Conservation (phyloP, 2,113 vertebrate genomes). For the Riparia riparia region DNA sequence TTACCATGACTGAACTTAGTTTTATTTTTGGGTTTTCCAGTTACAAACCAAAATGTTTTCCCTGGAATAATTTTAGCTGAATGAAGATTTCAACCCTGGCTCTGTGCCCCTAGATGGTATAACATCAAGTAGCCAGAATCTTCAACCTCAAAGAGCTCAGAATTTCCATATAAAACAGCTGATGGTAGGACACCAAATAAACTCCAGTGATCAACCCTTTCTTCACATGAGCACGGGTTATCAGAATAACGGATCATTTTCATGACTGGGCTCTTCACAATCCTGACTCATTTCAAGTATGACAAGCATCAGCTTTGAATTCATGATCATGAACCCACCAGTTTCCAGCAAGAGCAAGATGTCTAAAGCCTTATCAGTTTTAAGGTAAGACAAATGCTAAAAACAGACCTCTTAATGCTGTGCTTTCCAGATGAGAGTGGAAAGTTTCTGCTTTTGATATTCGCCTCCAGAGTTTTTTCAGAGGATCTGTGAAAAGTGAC, state of each 20-base stretch:
- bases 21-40: not conserved
- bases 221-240: not conserved
- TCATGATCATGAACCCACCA: not conserved
- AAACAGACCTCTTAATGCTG: not conserved
- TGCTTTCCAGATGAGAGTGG: not conserved
- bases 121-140: not conserved
- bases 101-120: not conserved
- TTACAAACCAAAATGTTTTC: not conserved
- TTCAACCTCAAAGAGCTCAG: not conserved
- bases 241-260: not conserved
- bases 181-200: not conserved
- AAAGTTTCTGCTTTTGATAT: not conserved
- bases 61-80: not conserved
- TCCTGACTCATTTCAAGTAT: not conserved
- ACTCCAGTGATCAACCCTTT: not conserved
- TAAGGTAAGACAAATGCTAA: slow-evolving; percentile 9
- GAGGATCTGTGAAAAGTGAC: slow-evolving; percentile 20
- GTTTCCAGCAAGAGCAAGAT: not conserved
- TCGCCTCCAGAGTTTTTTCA: not conserved
- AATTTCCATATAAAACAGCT: not conserved
- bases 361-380: not conserved
- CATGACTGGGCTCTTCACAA: not conserved
- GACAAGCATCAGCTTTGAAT: not conserved
- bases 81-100: not conserved
- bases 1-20: not conserved